Evolutionary conservation across 1,140 invertebrate genomes (phyloP).

Genomic region (Octopus sinensis): DNA sequence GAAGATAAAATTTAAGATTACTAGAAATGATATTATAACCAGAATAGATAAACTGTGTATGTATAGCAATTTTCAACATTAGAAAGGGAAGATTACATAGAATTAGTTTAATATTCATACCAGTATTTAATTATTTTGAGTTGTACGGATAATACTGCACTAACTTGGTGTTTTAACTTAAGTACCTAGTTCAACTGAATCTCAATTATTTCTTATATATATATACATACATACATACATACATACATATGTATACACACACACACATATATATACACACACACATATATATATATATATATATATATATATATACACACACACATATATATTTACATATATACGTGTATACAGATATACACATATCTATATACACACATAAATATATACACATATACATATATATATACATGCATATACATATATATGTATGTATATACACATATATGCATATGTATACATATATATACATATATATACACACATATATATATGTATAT

Average conservation of each 20-base stretch:
- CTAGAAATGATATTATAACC: no score
- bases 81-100: no score
- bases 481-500: constrained; percentile 1
- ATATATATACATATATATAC: no score
- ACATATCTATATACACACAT: neutral
- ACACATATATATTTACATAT: neutral
- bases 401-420: neutral
- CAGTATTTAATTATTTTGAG: no score
- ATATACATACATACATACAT: neutral
- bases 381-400: neutral
- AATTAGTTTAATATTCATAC: no score
- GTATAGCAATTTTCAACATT: no score
- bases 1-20: no score
- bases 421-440: neutral
- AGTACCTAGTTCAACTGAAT: no score
- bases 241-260: neutral
- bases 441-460: neutral
- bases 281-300: neutral
- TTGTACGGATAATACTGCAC: no score
- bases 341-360: neutral
- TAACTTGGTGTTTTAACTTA: no score
- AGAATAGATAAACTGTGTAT: no score
- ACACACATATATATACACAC: neutral
- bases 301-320: neutral
- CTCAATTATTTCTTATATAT: no score